These are phyloP conservation scores for Graphium colonna DNA, from an alignment of 2,888 invertebrate species.

Conservation along the genomic window DNA sequence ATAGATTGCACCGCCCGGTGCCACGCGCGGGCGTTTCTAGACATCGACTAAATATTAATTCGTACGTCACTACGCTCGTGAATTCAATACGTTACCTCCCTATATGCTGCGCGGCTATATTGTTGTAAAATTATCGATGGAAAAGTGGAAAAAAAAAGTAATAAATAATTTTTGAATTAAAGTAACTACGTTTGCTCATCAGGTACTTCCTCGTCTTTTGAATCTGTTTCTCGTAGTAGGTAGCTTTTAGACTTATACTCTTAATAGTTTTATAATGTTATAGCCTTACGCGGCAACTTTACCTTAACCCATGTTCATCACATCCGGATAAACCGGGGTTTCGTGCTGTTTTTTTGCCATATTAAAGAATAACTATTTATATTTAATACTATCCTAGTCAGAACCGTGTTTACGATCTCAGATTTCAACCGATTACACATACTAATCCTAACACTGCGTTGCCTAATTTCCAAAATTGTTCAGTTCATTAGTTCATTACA, in stretches of 20 bases:
- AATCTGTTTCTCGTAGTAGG: constrained; percentile 65
- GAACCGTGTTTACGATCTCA: neutral
- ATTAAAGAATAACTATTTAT: neutral
- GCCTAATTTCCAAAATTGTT: neutral
- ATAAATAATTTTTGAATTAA: constrained; percentile 46
- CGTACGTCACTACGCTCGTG: too few species aligned
- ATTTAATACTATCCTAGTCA: neutral
- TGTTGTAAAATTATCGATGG: constrained; percentile 58
- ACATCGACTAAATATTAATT: constrained; percentile 75
- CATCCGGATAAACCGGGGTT: constrained; percentile 38
- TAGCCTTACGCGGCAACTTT: constrained; percentile 45
- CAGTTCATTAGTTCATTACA: constrained; percentile 8
- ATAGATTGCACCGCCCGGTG: constrained; percentile 40
- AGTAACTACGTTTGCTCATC: constrained; percentile 64
- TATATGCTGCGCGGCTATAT: constrained; percentile 55
- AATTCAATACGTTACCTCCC: constrained; percentile 57
- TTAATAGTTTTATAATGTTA: constrained; percentile 60
- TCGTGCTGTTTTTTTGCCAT: neutral
- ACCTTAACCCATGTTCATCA: constrained; percentile 52
- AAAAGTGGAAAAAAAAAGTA: constrained; percentile 33
- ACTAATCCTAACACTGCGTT: neutral
- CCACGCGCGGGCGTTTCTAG: constrained; percentile 61
- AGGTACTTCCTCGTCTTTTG: constrained; percentile 70
- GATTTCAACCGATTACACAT: too few species aligned
- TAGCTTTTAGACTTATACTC: constrained; percentile 54